Base-by-base conservation (phyloP, 1,140 invertebrate genomes). In the Prorops nasuta region DNA sequence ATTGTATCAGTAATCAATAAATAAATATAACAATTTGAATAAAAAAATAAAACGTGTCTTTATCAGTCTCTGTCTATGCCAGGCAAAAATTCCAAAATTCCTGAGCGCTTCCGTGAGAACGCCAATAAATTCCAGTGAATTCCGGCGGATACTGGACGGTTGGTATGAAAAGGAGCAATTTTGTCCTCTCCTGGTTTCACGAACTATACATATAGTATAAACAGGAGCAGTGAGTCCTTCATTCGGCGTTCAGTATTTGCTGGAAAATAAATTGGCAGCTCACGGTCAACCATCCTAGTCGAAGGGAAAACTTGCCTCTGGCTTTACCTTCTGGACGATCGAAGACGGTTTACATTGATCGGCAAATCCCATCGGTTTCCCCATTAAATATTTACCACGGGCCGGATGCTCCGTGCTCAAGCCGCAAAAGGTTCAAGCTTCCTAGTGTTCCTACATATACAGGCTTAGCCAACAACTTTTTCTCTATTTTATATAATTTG, bases 341-440 rank as follows among this genome's bases (percentile, higher is more conserved):
- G 51, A 53, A 51, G 44, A 49, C 49, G 51, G 41, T 57, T 63
- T 61, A 58, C 60, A 62, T 62, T 62, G 60, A 65, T 61, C 61
- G 49, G 53, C 34, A 56, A 60, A 61, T 54, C 58, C 56, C 51
- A 62, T 64, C 52, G 54, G 41, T 58, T 62, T 52, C 31, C 20
- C 42, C 42, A 56, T 67, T 60, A 67, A 67, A 67, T 60, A 67
- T 67, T 66, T 60, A 67, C 47, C 40, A 52, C 39, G 14, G 35
- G 43, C 36, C 44, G 63, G 38, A 60, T n/a, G n/a, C 19, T 42
- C 15, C 24, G 37, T 19, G 38, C n/a, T n/a, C n/a, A n/a, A n/a
- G n/a, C n/a, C n/a, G n/a, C n/a, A n/a, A n/a, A n/a, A n/a, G n/a
- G n/a, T n/a, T n/a, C n/a, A n/a, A n/a, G n/a, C n/a, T n/a, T n/a